Percentiles rank a stretch among this genome's conserved stretches.
These are phyloP conservation scores for Aquatica leii DNA, from an alignment of 2,888 invertebrate genomes.

Conservation along the genomic window DNA sequence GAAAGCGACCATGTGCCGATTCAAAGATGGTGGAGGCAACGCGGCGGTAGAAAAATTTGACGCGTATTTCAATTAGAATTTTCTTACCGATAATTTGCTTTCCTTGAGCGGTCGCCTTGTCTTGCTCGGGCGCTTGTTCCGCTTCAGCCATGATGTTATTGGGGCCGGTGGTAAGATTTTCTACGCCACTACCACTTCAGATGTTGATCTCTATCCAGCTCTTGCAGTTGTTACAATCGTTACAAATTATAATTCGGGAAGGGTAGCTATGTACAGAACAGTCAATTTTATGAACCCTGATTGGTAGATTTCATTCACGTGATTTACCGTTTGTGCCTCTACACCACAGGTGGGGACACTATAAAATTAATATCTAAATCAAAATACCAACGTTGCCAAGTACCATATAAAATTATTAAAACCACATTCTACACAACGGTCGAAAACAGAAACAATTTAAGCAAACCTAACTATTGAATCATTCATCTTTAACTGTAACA, in stretches of 20 bases:
- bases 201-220: conserved; percentile 74
- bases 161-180: conserved; percentile 79
- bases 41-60: conserved; percentile 15
- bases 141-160: conserved; percentile 95
- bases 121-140: conserved; percentile 68
- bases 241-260: neutral
- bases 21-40: conserved; percentile 22
- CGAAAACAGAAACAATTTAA: too few species aligned
- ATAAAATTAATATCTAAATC: too few species aligned
- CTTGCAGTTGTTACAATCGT: conserved; percentile 61
- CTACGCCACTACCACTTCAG: conserved; percentile 80
- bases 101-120: conserved; percentile 72
- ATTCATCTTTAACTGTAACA: too few species aligned
- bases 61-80: neutral
- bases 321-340: conserved; percentile 35
- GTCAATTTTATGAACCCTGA: neutral
- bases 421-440: too few species aligned
- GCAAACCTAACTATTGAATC: too few species aligned
- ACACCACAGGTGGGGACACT: conserved; percentile 19
- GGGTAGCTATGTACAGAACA: conserved; percentile 7
- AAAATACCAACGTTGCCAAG: too few species aligned
- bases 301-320: neutral
- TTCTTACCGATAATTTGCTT: conserved; percentile 89
- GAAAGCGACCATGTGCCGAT: conserved; percentile 18
- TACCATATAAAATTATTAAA: too few species aligned